Base-by-base conservation (phyloP, 2,888 invertebrate genomes). In the Oscheius sp. region DNA sequence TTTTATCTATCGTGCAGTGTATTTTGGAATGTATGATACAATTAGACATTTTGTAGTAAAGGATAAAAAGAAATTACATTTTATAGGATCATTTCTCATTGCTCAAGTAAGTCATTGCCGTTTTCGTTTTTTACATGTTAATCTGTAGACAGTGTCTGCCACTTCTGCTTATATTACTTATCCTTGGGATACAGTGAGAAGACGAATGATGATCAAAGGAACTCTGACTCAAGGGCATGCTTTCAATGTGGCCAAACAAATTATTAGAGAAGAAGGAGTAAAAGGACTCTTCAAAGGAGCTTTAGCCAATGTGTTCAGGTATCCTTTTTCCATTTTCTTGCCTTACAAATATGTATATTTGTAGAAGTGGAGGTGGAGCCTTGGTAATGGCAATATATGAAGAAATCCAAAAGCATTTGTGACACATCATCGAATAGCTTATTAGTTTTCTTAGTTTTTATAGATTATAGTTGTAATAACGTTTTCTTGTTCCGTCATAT, bases 141-240 rank as follows among this genome's bases (percentile, higher is more conserved):
- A 35, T 35, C 35, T 35, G 35, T 27, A 82, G 80, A 74, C 76
- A 23, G 81, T 83, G 0, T 78, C 83, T 7, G 76, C 81, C 3
- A 71, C 76, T 9, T 80, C 81, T 0, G 76, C 78, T 16, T 82
- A 82, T 68, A 66, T 83, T 61, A 96, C 96, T 43, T 96, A 96
- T 92, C 96, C 96, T 88, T 95, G 96, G 91, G 96, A 96, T 91
- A 96, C 96, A 93, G 88, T 91, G 74, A 93, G 96, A 90, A 93
- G 96, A 92, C 93, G 96, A 90, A 96, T 97, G 96, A 97, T 97
- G 96, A 96, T 97, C 95, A 96, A 96, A 91, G 95, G 95, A 58
- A 68, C 77, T 45, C 70, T 81, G 56, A 81, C 76, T 25, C 74
- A 76, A 55, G 73, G 81, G 73, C 18, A n/a, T 35, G 73, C 69